These are phyloP conservation scores for Orthosia gothica DNA, from an alignment of 2,888 invertebrate species.

Conservation along the genomic window DNA sequence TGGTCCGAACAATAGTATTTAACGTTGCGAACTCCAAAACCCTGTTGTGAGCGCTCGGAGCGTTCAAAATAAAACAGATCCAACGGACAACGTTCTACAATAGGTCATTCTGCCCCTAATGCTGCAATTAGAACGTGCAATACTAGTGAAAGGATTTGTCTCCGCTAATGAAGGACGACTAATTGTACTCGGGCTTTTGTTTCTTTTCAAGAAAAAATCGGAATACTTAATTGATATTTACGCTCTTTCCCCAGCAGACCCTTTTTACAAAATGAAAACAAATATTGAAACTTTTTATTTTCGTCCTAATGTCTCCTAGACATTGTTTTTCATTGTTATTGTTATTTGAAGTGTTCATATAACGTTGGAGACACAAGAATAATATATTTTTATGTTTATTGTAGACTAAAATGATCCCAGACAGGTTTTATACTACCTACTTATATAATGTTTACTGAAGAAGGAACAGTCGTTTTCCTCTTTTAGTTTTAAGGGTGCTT, in stretches of 20 bases:
- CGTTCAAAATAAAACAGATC: slow-evolving; percentile 85
- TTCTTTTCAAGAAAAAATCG: slow-evolving; percentile 74
- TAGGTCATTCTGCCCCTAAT: slow-evolving; percentile 85
- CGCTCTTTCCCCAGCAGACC: slow-evolving; percentile 70
- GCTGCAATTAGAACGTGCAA: slow-evolving; percentile 86
- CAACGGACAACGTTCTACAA: slow-evolving; percentile 79
- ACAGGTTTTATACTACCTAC: slow-evolving; percentile 49
- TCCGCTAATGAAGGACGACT: slow-evolving; percentile 86
- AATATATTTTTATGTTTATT: slow-evolving; percentile 57
- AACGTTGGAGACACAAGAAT: slow-evolving; percentile 49
- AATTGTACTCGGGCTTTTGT: slow-evolving; percentile 78
- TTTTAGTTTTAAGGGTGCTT: slow-evolving; percentile 52
- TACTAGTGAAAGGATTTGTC: slow-evolving; percentile 87
- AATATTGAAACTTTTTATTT: slow-evolving; percentile 72
- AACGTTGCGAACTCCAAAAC: slow-evolving; percentile 71
- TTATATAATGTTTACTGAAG: slow-evolving; percentile 49
- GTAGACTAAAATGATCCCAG: slow-evolving; percentile 51
- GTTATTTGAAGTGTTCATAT: slow-evolving; percentile 62
- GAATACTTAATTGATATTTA: slow-evolving; percentile 81
- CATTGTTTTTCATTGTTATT: slow-evolving; percentile 59
- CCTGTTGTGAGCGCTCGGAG: slow-evolving; percentile 77
- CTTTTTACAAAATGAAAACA: slow-evolving; percentile 77
- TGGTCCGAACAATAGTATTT: slow-evolving; percentile 74
- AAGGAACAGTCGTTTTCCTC: slow-evolving; percentile 57
- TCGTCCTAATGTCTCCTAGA: slow-evolving; percentile 59